These are phyloP conservation scores for Amaurobius ferox DNA, from an alignment of 2,888 invertebrate genomes.

Conservation along the genomic window DNA sequence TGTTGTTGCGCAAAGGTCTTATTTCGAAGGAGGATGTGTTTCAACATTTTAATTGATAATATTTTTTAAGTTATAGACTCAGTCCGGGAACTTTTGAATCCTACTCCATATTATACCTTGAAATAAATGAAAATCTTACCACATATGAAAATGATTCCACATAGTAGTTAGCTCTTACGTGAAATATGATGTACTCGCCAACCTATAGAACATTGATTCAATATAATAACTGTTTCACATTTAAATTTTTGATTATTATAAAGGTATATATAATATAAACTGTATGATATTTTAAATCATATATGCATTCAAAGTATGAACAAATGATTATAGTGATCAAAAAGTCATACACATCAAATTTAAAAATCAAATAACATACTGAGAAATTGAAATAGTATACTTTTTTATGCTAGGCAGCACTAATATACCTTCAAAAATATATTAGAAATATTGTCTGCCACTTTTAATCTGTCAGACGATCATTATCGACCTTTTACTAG, in stretches of 20 bases:
- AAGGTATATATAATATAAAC: not conserved
- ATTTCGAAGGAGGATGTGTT: too few species aligned
- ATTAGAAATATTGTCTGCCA: too few species aligned
- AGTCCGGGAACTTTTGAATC: too few species aligned
- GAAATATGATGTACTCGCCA: slow-evolving; percentile 95
- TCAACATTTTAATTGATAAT: too few species aligned
- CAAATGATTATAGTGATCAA: not conserved
- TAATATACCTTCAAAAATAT: too few species aligned
- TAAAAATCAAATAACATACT: too few species aligned
- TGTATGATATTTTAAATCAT: not conserved
- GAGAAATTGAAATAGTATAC: slow-evolving; percentile 17
- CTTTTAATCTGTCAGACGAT: too few species aligned
- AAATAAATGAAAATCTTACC: slow-evolving; percentile 77
- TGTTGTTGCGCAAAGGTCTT: too few species aligned
- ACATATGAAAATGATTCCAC: slow-evolving; percentile 93
- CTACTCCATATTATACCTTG: too few species aligned
- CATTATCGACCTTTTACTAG: too few species aligned
- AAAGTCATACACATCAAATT: not conserved
- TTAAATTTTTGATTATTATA: not conserved
- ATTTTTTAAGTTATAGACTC: too few species aligned
- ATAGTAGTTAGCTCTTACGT: slow-evolving; percentile 93
- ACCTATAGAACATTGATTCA: slow-evolving; percentile 78
- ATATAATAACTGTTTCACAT: not conserved
- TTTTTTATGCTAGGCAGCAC: too few species aligned
- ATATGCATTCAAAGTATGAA: not conserved